A percentile compares a stretch with the other conserved stretches of the same genome.
Conservation (phyloP, 2,113 vertebrate genomes). For the Perognathus longimembris region DNA sequence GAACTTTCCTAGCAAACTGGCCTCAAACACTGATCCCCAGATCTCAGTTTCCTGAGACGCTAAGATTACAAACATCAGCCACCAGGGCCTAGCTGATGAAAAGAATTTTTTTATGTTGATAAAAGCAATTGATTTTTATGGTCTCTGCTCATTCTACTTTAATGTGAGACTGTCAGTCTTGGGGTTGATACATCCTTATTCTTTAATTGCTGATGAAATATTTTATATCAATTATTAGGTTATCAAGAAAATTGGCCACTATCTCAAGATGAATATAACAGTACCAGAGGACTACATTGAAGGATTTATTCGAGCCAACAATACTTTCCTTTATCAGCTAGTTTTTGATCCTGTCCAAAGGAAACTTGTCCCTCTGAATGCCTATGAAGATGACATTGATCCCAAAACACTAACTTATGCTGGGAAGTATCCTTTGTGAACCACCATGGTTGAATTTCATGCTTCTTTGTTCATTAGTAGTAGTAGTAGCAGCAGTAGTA, state of each 20-base stretch:
- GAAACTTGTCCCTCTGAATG: conserved; percentile 94
- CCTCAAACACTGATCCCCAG: too few relatives aligned
- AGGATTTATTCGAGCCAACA: conserved; percentile 95
- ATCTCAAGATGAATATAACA: conserved; percentile 94
- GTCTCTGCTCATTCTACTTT: not conserved
- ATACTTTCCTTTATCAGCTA: conserved; percentile 98
- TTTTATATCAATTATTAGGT: conserved; percentile 86
- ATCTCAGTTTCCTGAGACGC: too few relatives aligned
- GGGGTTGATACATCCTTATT: not conserved
- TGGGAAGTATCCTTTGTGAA: conserved; percentile 94
- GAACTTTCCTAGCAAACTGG: too few relatives aligned
- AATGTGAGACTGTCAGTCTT: not conserved
- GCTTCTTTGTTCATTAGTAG: not conserved
- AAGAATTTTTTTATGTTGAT: not conserved
- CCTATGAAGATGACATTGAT: conserved; percentile 91
- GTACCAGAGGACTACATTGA: conserved; percentile 94
- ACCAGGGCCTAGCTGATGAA: too few relatives aligned
- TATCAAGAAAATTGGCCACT: conserved; percentile 98
- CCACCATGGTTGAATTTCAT: not conserved
- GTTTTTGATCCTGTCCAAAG: conserved; percentile 95
- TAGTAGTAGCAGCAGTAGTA: not conserved
- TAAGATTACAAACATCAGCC: too few relatives aligned
- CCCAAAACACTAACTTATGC: conserved; percentile 92
- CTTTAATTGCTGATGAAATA: conserved; percentile 34
- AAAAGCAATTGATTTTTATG: not conserved